phyloP scores from a whole-genome alignment of 35 echinoderm and acorn worm species.

The Apostichopus californicus region DNA sequence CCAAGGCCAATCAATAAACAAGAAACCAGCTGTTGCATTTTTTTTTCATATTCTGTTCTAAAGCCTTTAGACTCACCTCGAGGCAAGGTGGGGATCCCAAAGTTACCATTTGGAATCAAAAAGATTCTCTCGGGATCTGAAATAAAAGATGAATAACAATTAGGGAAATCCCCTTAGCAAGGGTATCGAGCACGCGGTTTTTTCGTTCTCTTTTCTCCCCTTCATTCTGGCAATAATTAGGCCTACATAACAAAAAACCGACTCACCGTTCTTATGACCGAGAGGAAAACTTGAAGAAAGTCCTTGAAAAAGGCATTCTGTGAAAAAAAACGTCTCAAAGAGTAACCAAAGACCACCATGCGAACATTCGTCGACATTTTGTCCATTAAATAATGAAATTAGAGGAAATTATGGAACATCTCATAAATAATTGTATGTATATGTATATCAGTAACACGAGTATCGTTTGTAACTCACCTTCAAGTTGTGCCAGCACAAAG shows the following conservation, averaged over 20 bases:
- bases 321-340: background rate
- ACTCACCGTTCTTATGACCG: background rate
- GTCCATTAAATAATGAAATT: background rate
- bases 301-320: background rate
- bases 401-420: background rate
- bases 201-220: background rate
- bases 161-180: background rate
- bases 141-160: background rate
- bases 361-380: background rate
- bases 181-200: background rate
- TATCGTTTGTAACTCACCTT: too few species aligned
- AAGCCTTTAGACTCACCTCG: background rate
- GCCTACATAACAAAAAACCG: background rate
- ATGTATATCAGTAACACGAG: background rate
- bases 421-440: background rate
- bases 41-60: too few species aligned
- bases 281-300: background rate
- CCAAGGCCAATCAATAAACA: too few species aligned
- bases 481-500: too few species aligned
- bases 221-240: background rate
- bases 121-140: background rate
- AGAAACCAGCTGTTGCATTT: too few species aligned
- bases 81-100: background rate
- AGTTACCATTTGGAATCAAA: background rate
- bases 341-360: background rate